Base-by-base conservation (phyloP, 2,797 vertebrate species). In the Pachyuromys duprasi region DNA sequence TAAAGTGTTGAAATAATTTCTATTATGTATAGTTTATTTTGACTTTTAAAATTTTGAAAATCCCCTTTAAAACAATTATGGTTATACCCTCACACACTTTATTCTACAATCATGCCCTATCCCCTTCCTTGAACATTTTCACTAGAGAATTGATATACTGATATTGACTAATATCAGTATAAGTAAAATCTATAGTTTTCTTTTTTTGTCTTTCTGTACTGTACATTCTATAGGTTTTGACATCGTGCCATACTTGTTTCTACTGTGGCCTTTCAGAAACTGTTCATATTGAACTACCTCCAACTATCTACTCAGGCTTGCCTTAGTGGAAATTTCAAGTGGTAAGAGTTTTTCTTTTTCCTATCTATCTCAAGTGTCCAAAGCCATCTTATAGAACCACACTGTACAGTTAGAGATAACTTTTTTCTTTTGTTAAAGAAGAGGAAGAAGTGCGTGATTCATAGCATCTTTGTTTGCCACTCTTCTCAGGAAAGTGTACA, bases 371-470 rank as follows among this genome's bases (percentile, higher is more conserved):
- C 8, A 91, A 53, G 42, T 42, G 13, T 65, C 26, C 62, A 74
- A 49, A 33, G 65, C 42, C 9, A 39, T 86, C 79, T 82, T 65
- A 88, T 1, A 90, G 60, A 18, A n/a, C 67, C 18, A 81, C 31
- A 26, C 15, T 83, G 5, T 63, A 13, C 1, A 57, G 26, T 79
- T 22, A 88, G 45, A 75, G 15, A 26, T 70, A 55, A 39, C 7
- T n/a, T 26, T 74, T 93, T 31, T 49, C 45, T 49, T 49, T 60
- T 57, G 89, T 67, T 81, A 67, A 86, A 81, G 15, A 45, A 75
- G 31, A 78, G 26, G 22, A 84, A 42, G 8, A 75, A 72, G 79
- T 75, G 33, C 49, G 49, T 84, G 28, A 90, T 57, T 89, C 33
- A 55, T 7, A 57, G 55, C 14, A 75, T 39, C 8, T 39, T 62